Conservation (phyloP, 2,888 invertebrate genomes). For the Pandemis cinnamomeana region DNA sequence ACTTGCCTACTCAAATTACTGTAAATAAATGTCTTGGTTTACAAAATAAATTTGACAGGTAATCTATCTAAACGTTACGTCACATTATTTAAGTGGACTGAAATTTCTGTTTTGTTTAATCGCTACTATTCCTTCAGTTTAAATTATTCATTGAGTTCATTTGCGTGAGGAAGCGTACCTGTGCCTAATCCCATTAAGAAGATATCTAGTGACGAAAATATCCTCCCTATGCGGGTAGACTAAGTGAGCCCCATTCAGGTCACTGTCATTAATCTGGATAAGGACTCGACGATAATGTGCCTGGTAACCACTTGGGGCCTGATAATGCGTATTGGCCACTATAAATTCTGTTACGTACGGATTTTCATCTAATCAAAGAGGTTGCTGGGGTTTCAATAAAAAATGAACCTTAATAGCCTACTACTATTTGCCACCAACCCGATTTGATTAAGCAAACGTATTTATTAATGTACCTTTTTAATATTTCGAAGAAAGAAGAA, state of each 20-base stretch:
- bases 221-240: slow-evolving; percentile 16
- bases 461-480: no score
- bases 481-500: no score
- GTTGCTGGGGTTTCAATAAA: neutral
- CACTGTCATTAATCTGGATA: slow-evolving; percentile 23
- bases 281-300: slow-evolving; percentile 10
- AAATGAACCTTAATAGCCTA: no score
- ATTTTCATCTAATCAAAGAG: neutral
- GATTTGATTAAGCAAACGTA: no score
- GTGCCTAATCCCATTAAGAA: neutral
- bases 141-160: slow-evolving; percentile 1
- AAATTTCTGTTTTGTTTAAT: neutral
- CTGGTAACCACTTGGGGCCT: slow-evolving; percentile 12
- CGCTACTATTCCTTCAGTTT: neutral
- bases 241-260: slow-evolving; percentile 19
- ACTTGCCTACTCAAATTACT: neutral
- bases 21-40: neutral
- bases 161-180: neutral
- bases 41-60: neutral
- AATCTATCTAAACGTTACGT: neutral
- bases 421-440: no score
- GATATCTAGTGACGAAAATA: slow-evolving; percentile 20
- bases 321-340: slow-evolving; percentile 7
- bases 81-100: neutral
- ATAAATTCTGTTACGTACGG: neutral